These are phyloP conservation scores for Oegoconia quadripuncta DNA, from an alignment of 2,888 invertebrate genomes.

Conservation along the genomic window DNA sequence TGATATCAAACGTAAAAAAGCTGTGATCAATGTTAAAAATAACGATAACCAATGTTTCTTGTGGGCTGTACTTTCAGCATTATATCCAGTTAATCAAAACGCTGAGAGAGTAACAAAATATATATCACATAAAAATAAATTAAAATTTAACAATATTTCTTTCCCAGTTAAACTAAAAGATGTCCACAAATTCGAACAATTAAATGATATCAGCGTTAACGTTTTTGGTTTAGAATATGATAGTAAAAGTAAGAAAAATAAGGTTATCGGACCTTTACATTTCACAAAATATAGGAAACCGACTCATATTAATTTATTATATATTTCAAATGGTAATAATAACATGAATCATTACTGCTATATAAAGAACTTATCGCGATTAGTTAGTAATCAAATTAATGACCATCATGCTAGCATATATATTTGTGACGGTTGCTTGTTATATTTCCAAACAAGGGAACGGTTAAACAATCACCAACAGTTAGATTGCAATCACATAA, in stretches of 20 bases:
- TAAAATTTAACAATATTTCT: conserved; percentile 22
- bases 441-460: not conserved
- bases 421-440: conserved; percentile 20
- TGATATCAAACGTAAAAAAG: conserved; percentile 25
- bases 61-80: conserved; percentile 26
- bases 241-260: conserved; percentile 13
- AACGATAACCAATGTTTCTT: conserved; percentile 22
- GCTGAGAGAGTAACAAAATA: conserved; percentile 14
- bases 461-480: conserved; percentile 12
- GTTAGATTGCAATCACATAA: conserved; percentile 18
- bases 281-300: conserved; percentile 19
- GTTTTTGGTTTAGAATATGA: conserved; percentile 29
- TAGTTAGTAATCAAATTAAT: conserved; percentile 21
- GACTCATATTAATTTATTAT: conserved; percentile 26
- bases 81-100: conserved; percentile 23
- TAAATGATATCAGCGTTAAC: conserved; percentile 28
- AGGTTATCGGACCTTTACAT: conserved; percentile 23
- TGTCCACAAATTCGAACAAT: conserved; percentile 24
- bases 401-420: conserved; percentile 10
- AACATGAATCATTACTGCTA: conserved; percentile 27
- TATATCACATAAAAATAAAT: conserved; percentile 17
- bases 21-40: conserved; percentile 28
- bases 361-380: conserved; percentile 25
- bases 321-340: conserved; percentile 15
- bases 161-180: conserved; percentile 26